phyloP scores from a whole-genome alignment of 2,797 vertebrate genomes.

The Catharus ustulatus region DNA sequence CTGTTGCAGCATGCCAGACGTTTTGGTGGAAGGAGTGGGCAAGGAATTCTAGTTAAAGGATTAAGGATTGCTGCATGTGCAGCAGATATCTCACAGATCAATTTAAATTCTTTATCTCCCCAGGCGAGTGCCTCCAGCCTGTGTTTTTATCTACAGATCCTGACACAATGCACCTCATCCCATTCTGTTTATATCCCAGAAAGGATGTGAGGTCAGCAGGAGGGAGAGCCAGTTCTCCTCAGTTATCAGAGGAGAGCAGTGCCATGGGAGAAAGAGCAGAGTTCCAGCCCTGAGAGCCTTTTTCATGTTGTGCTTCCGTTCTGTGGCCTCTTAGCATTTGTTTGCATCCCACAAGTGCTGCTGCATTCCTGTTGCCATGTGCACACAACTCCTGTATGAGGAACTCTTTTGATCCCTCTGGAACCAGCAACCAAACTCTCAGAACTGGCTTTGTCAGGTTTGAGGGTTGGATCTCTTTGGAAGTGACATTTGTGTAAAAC shows the following conservation, averaged over 20 bases:
- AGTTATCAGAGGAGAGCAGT: background rate
- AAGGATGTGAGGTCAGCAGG: conserved; percentile 40
- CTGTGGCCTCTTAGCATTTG: background rate
- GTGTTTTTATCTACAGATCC: conserved; percentile 26
- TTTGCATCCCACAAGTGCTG: background rate
- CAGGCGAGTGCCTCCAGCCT: background rate
- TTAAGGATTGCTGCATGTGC: background rate
- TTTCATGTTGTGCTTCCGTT: background rate
- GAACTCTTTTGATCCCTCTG: background rate
- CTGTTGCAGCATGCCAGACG: background rate
- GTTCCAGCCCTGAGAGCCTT: background rate
- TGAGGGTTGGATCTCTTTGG: background rate
- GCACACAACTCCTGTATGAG: background rate
- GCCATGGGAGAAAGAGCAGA: background rate
- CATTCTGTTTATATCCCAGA: conserved; percentile 34
- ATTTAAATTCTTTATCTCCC: conserved; percentile 14
- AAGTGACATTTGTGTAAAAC: background rate
- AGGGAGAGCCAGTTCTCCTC: background rate
- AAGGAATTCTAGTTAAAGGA: background rate
- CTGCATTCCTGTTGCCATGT: background rate
- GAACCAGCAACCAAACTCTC: background rate
- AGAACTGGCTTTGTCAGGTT: background rate
- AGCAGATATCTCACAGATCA: background rate
- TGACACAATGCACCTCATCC: conserved; percentile 26
- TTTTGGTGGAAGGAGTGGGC: background rate